Percentiles rank a stretch among this genome's conserved stretches.
Evolutionary conservation across 2,113 vertebrate genomes (phyloP).

Genomic region (Malurus alboscapulatus): DNA sequence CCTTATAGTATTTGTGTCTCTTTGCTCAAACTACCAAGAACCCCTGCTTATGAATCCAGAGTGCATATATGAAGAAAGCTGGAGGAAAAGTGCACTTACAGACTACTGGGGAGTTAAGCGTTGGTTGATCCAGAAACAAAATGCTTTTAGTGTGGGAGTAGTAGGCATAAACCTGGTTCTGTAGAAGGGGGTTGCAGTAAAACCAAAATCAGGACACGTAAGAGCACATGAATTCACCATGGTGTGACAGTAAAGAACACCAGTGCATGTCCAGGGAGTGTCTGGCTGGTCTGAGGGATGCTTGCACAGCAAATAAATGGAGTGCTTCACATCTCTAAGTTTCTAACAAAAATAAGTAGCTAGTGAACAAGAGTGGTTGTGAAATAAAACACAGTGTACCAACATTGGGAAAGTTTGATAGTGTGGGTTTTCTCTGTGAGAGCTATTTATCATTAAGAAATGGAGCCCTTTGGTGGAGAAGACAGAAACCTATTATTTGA

Average conservation of each 20-base stretch:
- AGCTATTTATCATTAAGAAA: neutral
- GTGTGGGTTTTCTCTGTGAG: neutral
- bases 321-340: neutral
- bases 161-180: neutral
- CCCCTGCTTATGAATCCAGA: neutral
- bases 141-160: neutral
- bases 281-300: neutral
- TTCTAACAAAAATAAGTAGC: neutral
- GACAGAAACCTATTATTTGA: neutral
- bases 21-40: neutral
- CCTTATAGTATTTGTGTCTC: fast-evolving
- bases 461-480: neutral
- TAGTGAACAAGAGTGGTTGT: fast-evolving
- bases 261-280: neutral
- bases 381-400: neutral
- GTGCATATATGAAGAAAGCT: neutral
- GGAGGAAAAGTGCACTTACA: neutral
- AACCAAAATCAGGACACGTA: neutral
- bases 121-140: neutral
- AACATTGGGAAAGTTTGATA: neutral
- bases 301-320: neutral
- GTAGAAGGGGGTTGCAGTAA: neutral
- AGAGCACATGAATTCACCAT: neutral
- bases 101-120: neutral
- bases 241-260: neutral